Conservation (phyloP, 2,113 vertebrate genomes). For the Polypterus bichir region DNA sequence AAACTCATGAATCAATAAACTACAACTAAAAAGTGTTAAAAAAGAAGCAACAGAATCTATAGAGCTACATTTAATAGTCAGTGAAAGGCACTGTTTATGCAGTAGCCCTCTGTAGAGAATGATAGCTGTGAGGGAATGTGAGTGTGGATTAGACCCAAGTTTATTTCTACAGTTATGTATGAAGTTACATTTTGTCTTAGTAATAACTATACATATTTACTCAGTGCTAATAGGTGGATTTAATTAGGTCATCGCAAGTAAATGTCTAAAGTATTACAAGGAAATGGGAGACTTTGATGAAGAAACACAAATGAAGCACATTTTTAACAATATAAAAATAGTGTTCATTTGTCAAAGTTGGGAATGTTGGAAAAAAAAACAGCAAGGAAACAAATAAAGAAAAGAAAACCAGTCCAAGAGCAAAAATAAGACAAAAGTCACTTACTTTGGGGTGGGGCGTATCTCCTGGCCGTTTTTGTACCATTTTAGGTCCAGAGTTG, state of each 20-base stretch:
- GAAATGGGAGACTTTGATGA: slow-evolving; percentile 13
- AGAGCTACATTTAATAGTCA: no score
- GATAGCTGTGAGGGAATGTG: no score
- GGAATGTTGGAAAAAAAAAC: slow-evolving; percentile 8
- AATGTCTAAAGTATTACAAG: slow-evolving; percentile 13
- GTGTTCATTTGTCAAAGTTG: slow-evolving; percentile 28
- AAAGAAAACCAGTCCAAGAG: background rate
- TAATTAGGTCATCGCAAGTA: slow-evolving; percentile 30
- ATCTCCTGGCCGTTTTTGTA: slow-evolving; percentile 98
- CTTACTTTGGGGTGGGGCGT: slow-evolving; percentile 86
- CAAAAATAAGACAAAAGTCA: slow-evolving; percentile 12
- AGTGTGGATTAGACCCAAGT: no score
- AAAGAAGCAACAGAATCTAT: no score
- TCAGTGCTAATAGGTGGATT: no score
- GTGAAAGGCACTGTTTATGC: no score
- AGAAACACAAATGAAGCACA: slow-evolving; percentile 30
- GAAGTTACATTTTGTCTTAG: no score
- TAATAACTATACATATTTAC: no score
- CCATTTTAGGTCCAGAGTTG: slow-evolving; percentile 96
- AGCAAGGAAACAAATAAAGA: background rate
- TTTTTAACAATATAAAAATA: slow-evolving; percentile 26
- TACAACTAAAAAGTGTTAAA: no score
- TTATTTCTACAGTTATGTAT: no score
- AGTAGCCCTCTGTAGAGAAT: no score
- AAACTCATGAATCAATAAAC: no score